Conservation (phyloP, 2,113 vertebrate genomes). For the Ciconia stormi region DNA sequence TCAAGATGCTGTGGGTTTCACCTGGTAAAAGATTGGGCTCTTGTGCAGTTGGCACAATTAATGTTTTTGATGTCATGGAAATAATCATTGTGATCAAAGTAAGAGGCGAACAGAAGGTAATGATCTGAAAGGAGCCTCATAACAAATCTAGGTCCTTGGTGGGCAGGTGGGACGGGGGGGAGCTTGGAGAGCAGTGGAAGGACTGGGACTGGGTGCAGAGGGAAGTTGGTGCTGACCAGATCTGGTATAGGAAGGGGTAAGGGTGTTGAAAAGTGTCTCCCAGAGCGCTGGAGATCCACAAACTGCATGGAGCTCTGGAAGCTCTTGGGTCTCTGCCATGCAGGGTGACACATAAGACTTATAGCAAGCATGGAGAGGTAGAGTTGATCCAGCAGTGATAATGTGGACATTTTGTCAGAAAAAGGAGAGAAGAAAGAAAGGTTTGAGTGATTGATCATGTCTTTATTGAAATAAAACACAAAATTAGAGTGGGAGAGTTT, state of each 20-base stretch:
- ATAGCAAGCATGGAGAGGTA: not conserved
- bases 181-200: not conserved
- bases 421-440: not conserved
- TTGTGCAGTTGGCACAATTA: not conserved
- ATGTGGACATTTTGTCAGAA: not conserved
- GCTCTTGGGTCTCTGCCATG: not conserved
- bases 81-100: not conserved
- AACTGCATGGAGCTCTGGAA: not conserved
- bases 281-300: not conserved
- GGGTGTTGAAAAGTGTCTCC: not conserved
- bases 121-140: not conserved
- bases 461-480: too few species aligned
- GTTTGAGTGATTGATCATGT: not conserved
- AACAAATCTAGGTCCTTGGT: not conserved
- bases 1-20: not conserved
- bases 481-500: not conserved
- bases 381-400: not conserved
- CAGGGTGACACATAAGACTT: not conserved
- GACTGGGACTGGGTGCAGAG: not conserved
- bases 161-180: not conserved
- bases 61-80: not conserved
- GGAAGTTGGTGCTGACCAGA: not conserved
- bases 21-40: not conserved
- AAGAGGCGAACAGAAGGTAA: not conserved
- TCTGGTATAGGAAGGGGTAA: not conserved